A percentile compares a stretch with the other conserved stretches of the same genome.
Evolutionary conservation across 2,113 vertebrate species (phyloP).

Genomic region (Cynoglossus semilaevis): DNA sequence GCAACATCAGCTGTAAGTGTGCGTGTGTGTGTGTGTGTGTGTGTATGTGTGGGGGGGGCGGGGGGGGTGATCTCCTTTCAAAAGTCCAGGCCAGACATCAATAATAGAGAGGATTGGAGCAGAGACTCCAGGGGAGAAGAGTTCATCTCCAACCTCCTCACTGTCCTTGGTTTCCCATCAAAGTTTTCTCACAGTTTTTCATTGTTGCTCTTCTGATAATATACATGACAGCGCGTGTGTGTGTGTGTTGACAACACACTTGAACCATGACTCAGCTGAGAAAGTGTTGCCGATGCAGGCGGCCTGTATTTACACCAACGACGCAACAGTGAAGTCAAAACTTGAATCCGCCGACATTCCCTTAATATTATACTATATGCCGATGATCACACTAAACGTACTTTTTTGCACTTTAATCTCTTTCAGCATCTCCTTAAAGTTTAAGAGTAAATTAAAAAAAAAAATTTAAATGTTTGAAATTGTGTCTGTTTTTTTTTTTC

Average conservation of each 20-base stretch:
- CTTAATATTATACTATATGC: too few relatives aligned
- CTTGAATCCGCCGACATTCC: too few relatives aligned
- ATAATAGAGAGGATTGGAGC: constrained; percentile 41
- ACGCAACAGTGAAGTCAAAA: too few relatives aligned
- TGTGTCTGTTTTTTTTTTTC: too few relatives aligned
- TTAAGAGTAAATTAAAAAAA: too few relatives aligned
- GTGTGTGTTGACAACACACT: constrained; percentile 3
- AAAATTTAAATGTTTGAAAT: too few relatives aligned
- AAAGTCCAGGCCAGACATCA: constrained; percentile 32
- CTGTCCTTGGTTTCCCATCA: constrained; percentile 24
- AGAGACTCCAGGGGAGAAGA: constrained; percentile 18
- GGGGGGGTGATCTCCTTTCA: constrained; percentile 33
- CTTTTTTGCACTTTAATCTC: too few relatives aligned
- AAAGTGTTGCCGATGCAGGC: constrained; percentile 7
- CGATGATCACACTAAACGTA: too few relatives aligned
- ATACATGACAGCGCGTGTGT: constrained; percentile 29
- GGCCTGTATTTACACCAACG: constrained; percentile 41
- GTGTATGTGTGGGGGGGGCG: too few relatives aligned
- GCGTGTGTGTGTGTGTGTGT: too few relatives aligned
- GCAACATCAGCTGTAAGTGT: constrained; percentile 4
- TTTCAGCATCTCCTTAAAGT: too few relatives aligned
- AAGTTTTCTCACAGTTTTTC: constrained; percentile 24
- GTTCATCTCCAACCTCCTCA: constrained; percentile 3
- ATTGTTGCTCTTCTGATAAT: constrained; percentile 12
- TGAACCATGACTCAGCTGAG: constrained; percentile 1